A percentile compares a stretch with the other conserved stretches of the same genome.
Conservation (phyloP, 2,797 vertebrate species). For the Holocentrus rufus region DNA sequence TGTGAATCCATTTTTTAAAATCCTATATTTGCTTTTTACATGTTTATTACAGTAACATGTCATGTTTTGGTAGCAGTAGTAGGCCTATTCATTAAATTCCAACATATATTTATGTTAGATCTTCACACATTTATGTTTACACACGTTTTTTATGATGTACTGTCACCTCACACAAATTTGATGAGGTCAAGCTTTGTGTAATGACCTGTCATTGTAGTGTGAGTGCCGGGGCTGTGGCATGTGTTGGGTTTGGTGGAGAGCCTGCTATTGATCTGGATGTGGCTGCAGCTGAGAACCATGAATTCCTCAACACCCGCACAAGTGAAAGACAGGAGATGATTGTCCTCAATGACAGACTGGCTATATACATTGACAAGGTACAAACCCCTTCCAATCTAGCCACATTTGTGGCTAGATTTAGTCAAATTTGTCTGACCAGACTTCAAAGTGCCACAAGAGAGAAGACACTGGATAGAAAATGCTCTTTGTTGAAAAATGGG, state of each 20-base stretch:
- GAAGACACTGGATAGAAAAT: slow-evolving; percentile 10
- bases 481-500: accelerated
- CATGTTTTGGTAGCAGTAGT: not conserved
- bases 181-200: not conserved
- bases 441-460: slow-evolving; percentile 20
- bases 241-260: slow-evolving; percentile 69
- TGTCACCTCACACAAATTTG: not conserved
- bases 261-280: slow-evolving; percentile 74
- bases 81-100: too few species aligned
- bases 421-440: slow-evolving; percentile 46
- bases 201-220: slow-evolving; percentile 57
- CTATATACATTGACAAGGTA: slow-evolving; percentile 81
- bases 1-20: too few species aligned
- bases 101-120: not conserved
- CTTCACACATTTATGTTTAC: too few species aligned
- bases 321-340: slow-evolving; percentile 79
- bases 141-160: not conserved
- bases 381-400: not conserved
- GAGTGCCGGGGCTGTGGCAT: slow-evolving; percentile 67
- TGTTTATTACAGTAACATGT: not conserved
- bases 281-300: slow-evolving; percentile 79
- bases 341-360: slow-evolving; percentile 82
- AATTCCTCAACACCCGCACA: slow-evolving; percentile 76
- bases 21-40: not conserved
- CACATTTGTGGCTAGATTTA: not conserved